Conservation (phyloP, 1,140 invertebrate genomes). For the Zaprionus lachaisei region DNA sequence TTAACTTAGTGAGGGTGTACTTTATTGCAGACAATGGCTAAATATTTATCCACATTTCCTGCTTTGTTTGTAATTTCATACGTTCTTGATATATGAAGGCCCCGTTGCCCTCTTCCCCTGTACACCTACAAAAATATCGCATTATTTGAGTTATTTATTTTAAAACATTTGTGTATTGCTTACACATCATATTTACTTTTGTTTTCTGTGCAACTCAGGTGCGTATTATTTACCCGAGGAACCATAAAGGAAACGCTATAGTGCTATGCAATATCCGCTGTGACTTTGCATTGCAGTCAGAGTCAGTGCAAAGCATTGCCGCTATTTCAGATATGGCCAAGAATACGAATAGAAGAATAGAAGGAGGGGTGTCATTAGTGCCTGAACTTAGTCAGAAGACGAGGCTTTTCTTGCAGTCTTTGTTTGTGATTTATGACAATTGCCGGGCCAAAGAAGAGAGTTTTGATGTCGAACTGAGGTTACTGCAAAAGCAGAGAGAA, state of each 20-base stretch:
- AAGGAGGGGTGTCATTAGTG: constrained; percentile 37
- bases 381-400: constrained; percentile 65
- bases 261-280: constrained; percentile 60
- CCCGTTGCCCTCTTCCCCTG: too few species aligned
- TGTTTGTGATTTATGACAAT: constrained; percentile 40
- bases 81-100: not conserved
- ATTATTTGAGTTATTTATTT: constrained; percentile 9
- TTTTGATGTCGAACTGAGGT: constrained; percentile 62
- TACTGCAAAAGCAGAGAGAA: constrained; percentile 47
- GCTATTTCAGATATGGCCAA: constrained; percentile 3
- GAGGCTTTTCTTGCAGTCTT: constrained; percentile 42
- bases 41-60: not conserved
- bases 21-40: not conserved
- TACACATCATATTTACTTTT: constrained; percentile 45
- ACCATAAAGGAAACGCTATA: constrained; percentile 49
- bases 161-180: constrained; percentile 1
- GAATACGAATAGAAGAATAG: not conserved
- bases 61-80: constrained; percentile 6
- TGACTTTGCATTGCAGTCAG: constrained; percentile 35
- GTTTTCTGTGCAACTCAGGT: constrained; percentile 48
- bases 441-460: constrained; percentile 35
- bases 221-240: constrained; percentile 41
- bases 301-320: constrained; percentile 17
- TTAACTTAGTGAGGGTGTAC: constrained; percentile 2
- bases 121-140: not conserved